Percentiles rank a stretch among this genome's conserved stretches.
Conservation (phyloP, 2,113 vertebrate genomes). For the Nematolebias whitei region DNA sequence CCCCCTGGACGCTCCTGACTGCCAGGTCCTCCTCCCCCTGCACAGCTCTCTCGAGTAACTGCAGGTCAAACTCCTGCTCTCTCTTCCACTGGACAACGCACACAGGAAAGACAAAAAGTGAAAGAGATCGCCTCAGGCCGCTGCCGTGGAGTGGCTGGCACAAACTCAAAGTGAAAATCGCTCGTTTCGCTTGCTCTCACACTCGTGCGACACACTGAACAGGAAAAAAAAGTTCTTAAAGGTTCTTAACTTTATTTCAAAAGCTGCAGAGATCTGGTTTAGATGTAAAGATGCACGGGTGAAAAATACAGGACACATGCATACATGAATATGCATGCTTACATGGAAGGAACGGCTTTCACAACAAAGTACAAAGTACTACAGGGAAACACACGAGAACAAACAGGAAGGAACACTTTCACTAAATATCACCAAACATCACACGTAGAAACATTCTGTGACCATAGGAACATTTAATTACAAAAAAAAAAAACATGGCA, state of each 20-base stretch:
- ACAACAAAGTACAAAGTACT: slow-evolving; percentile 39
- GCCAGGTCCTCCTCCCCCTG: slow-evolving; percentile 83
- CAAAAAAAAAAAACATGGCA: slow-evolving; percentile 63
- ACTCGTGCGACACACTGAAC: slow-evolving; percentile 3
- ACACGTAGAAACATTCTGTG: slow-evolving; percentile 21
- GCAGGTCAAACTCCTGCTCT: slow-evolving; percentile 99
- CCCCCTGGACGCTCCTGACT: slow-evolving; percentile 83
- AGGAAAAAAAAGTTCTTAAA: slow-evolving; percentile 10
- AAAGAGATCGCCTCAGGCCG: slow-evolving; percentile 40
- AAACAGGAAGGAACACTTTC: slow-evolving; percentile 23
- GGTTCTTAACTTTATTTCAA: slow-evolving; percentile 7
- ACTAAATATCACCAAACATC: slow-evolving; percentile 33
- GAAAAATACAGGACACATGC: slow-evolving; percentile 48
- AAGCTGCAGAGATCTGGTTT: slow-evolving; percentile 13
- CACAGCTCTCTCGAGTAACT: slow-evolving; percentile 91
- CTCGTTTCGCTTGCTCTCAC: slow-evolving; percentile 24
- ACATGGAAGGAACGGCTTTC: slow-evolving; percentile 19
- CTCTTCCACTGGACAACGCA: slow-evolving; percentile 89
- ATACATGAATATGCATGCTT: slow-evolving; percentile 51
- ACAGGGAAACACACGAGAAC: slow-evolving; percentile 17
- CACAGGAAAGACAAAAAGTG: slow-evolving; percentile 42
- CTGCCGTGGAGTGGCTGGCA: slow-evolving; percentile 11
- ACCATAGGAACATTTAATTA: slow-evolving; percentile 21
- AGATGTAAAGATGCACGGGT: slow-evolving; percentile 18
- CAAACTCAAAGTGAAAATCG: slow-evolving; percentile 15